Conservation (phyloP, 1,140 invertebrate genomes). For the Drosophila suzukii region DNA sequence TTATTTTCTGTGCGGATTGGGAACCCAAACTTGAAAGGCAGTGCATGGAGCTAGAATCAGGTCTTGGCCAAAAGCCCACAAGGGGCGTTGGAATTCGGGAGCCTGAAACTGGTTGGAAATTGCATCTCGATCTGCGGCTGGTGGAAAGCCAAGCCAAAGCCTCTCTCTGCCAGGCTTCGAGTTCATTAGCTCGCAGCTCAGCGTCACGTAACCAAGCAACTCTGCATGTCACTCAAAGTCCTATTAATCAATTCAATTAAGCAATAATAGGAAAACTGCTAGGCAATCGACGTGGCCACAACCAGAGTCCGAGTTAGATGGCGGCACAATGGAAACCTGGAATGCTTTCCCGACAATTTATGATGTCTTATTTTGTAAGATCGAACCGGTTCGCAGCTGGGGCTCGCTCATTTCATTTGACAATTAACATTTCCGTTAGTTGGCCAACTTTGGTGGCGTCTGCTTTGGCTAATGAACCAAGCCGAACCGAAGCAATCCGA, state of each 20-base stretch:
- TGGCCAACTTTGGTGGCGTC: constrained; percentile 81
- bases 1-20: no score
- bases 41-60: constrained; percentile 19
- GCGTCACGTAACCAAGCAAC: constrained; percentile 63
- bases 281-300: constrained; percentile 57
- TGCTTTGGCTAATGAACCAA: constrained; percentile 79
- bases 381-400: constrained; percentile 54
- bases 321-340: constrained; percentile 59
- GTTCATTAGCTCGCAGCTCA: constrained; percentile 74
- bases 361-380: constrained; percentile 80
- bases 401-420: constrained; percentile 68
- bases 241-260: constrained; percentile 82
- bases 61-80: constrained; percentile 18
- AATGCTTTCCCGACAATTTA: constrained; percentile 74
- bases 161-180: constrained; percentile 17
- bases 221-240: constrained; percentile 78
- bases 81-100: constrained; percentile 15
- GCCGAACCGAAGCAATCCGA: constrained; percentile 11
- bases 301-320: constrained; percentile 6
- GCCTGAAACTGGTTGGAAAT: constrained; percentile 40
- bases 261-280: constrained; percentile 79
- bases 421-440: constrained; percentile 83
- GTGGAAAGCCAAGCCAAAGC: constrained; percentile 15
- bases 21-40: neutral
- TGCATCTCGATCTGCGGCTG: constrained; percentile 9